phyloP scores from a whole-genome alignment of 2,888 invertebrate species.

The Dicranocentrus wangi region DNA sequence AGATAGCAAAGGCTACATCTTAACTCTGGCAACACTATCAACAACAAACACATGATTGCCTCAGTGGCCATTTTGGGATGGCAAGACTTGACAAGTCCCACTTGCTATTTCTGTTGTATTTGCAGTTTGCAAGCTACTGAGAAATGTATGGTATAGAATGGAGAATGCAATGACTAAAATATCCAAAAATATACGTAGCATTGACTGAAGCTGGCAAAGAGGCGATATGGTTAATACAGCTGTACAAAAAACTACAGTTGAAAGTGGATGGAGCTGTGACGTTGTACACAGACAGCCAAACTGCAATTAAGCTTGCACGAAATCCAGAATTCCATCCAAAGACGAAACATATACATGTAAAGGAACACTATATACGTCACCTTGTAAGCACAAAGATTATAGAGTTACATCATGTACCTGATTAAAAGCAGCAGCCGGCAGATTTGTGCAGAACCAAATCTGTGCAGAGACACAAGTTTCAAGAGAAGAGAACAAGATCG shows the following conservation, averaged over 20 bases:
- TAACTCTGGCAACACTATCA: no score
- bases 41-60: no score
- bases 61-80: no score
- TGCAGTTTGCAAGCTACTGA: no score
- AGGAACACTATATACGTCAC: slow-evolving; percentile 49
- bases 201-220: slow-evolving; percentile 60
- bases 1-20: no score
- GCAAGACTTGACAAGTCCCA: no score
- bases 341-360: slow-evolving; percentile 72
- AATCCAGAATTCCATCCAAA: slow-evolving; percentile 69
- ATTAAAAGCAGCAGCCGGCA: slow-evolving; percentile 12
- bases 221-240: slow-evolving; percentile 57
- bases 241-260: slow-evolving; percentile 50
- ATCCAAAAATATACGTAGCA: slow-evolving; percentile 69
- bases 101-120: no score
- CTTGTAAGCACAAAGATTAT: background rate
- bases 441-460: slow-evolving; percentile 20
- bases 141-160: no score
- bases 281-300: slow-evolving; percentile 34
- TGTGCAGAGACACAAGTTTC: background rate
- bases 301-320: slow-evolving; percentile 68
- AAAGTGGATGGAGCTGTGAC: background rate
- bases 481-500: background rate
- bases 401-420: background rate
- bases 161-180: no score